Evolutionary conservation across 2,113 vertebrate genomes (phyloP).

Genomic region (Melanerpes formicivorus): DNA sequence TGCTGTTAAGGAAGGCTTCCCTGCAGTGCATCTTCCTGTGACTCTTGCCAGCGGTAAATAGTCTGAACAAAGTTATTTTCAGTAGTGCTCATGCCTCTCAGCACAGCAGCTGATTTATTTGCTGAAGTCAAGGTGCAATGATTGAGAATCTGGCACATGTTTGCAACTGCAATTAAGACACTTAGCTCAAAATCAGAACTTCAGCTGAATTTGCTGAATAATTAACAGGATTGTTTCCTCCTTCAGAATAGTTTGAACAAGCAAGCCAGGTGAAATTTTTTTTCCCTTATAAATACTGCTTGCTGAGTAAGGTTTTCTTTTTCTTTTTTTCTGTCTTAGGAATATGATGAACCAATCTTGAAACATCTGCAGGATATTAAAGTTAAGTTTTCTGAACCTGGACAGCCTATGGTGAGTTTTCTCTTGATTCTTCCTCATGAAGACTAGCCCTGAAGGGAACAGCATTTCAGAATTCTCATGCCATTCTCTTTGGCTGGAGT

Average conservation of each 20-base stretch:
- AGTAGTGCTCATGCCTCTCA: neutral
- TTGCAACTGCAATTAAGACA: neutral
- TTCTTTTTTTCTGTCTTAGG: slow-evolving; percentile 79
- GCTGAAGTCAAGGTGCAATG: neutral
- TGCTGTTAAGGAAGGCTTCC: neutral
- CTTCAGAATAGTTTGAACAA: neutral
- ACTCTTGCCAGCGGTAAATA: neutral
- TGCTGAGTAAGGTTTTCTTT: neutral
- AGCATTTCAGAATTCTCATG: neutral
- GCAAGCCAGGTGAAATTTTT: neutral
- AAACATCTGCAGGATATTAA: slow-evolving; percentile 96
- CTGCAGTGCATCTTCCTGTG: neutral
- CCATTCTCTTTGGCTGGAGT: neutral
- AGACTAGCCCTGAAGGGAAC: neutral
- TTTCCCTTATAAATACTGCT: neutral
- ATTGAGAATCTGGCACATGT: neutral
- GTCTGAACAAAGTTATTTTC: neutral
- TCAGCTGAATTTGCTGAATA: neutral
- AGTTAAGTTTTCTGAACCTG: slow-evolving; percentile 95
- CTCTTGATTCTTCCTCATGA: neutral
- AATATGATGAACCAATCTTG: slow-evolving; percentile 95
- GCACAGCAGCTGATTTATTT: neutral
- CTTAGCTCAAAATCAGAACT: neutral
- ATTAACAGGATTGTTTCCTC: neutral
- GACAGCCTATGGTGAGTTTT: slow-evolving; percentile 92